Base-by-base conservation (phyloP, 2,888 invertebrate genomes). In the Tanypteryx hageni region DNA sequence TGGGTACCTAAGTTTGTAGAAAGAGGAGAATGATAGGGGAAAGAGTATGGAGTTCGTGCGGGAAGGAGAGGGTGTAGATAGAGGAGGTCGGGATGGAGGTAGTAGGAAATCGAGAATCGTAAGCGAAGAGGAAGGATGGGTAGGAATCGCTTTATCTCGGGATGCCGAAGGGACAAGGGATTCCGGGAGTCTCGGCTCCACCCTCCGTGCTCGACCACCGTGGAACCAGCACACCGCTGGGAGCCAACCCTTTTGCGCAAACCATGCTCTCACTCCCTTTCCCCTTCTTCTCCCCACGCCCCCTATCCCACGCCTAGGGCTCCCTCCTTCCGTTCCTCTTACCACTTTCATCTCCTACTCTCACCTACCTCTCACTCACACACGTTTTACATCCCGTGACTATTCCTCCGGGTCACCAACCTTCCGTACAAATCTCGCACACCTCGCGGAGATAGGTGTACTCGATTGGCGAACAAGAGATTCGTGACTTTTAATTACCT, bases 161-260 rank as follows among this genome's bases (percentile, higher is more conserved):
- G 22, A 27, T 13, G 76, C 76, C 76, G 76, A 76, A 76, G 76
- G 76, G 76, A 76, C 76, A 76, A 27, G 76, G 76, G 76, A 76
- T 76, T 76, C 76, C 76, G 2, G 76, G 76, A 76, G 76, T 76
- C 76, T 4, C 22, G 27, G 13, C 76, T 76, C 76, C 76, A 76
- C 76, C 76, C 76, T 76, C 64, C n/a, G 64, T n/a, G n/a, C 64
- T 64, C 76, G 76, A 76, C 76, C 76, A 76, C 76, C 76, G 76
- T 64, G 64, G 64, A 64, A 64, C 64, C 64, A 64, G 76, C 68
- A 22, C 68, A n/a, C 68, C 68, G 68, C 68, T 76, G 76, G 76
- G 27, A 76, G 76, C 76, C 76, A 27, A 76, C 76, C 76, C 76
- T 76, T 76, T 76, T 76, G 22, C 76, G 76, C 76, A 27, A 27